These are phyloP conservation scores for Microplitis demolitor DNA, from an alignment of 1,140 invertebrate species.

Conservation along the genomic window DNA sequence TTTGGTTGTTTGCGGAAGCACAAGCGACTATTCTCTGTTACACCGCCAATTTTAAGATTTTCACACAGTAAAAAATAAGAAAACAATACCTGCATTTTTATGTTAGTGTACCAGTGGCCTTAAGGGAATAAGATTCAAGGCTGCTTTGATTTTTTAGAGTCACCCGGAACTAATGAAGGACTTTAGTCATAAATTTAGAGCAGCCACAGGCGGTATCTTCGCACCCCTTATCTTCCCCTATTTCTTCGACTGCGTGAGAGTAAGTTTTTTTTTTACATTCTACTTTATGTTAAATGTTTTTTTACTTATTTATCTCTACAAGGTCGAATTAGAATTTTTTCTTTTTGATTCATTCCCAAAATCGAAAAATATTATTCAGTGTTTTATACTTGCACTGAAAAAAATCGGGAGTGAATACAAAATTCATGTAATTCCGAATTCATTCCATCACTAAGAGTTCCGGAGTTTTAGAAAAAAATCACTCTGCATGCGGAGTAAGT, in stretches of 20 bases:
- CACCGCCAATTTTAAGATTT: constrained; percentile 35
- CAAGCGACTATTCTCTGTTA: constrained; percentile 34
- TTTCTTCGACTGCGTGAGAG: neutral
- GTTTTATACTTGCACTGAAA: no score
- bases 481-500: no score
- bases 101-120: constrained; percentile 25
- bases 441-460: no score
- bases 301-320: constrained; percentile 22
- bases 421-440: no score
- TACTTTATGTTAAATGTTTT: neutral
- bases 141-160: constrained; percentile 36
- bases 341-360: neutral
- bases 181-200: constrained; percentile 43
- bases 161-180: constrained; percentile 42
- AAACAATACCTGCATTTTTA: constrained; percentile 32
- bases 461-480: no score
- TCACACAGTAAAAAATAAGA: constrained; percentile 28
- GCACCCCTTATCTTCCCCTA: constrained; percentile 3
- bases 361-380: no score
- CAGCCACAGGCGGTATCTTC: constrained; percentile 32
- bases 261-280: neutral
- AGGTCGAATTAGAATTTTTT: constrained; percentile 21
- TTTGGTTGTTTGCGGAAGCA: constrained; percentile 50
- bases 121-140: constrained; percentile 27
- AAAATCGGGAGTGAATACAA: no score